Percentiles rank a stretch among this genome's conserved stretches.
Conservation (phyloP, 2,113 vertebrate species). For the Nematolebias whitei region DNA sequence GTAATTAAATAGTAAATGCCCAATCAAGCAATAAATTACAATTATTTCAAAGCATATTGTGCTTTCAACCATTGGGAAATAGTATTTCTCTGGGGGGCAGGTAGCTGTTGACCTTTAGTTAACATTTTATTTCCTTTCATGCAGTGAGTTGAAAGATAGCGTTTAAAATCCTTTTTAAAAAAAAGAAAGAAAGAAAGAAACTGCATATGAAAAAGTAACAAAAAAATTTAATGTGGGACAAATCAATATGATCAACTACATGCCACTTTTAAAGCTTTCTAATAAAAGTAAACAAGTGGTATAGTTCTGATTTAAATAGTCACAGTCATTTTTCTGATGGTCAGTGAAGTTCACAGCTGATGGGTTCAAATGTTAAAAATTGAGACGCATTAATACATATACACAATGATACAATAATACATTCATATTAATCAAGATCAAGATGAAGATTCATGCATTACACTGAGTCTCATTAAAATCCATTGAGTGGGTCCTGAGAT, state of each 20-base stretch:
- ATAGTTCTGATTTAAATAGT: no score
- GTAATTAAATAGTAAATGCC: slow-evolving; percentile 31
- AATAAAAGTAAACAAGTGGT: slow-evolving; percentile 13
- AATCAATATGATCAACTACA: slow-evolving; percentile 7
- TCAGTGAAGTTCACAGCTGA: slow-evolving; percentile 19
- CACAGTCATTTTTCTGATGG: slow-evolving; percentile 1
- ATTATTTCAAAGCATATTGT: slow-evolving; percentile 7
- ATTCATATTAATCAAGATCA: no score
- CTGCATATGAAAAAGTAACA: slow-evolving; percentile 9
- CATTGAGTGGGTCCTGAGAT: no score
- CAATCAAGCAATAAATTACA: slow-evolving; percentile 9
- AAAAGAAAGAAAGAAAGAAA: slow-evolving; percentile 3
- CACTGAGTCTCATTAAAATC: no score
- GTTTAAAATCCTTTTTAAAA: slow-evolving; percentile 5
- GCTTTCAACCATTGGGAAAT: not conserved
- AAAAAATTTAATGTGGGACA: slow-evolving; percentile 5
- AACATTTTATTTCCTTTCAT: slow-evolving; percentile 24
- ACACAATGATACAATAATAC: slow-evolving; percentile 13
- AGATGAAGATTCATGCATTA: no score
- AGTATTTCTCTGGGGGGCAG: slow-evolving; percentile 6
- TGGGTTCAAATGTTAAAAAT: slow-evolving; percentile 53
- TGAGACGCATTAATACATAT: slow-evolving; percentile 61
- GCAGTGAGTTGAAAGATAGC: slow-evolving; percentile 6
- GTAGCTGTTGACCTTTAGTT: not conserved
- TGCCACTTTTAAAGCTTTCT: not conserved